Evolutionary conservation across 2,888 invertebrate species (phyloP).

Genomic region (Himalopsyche tibetana): DNA sequence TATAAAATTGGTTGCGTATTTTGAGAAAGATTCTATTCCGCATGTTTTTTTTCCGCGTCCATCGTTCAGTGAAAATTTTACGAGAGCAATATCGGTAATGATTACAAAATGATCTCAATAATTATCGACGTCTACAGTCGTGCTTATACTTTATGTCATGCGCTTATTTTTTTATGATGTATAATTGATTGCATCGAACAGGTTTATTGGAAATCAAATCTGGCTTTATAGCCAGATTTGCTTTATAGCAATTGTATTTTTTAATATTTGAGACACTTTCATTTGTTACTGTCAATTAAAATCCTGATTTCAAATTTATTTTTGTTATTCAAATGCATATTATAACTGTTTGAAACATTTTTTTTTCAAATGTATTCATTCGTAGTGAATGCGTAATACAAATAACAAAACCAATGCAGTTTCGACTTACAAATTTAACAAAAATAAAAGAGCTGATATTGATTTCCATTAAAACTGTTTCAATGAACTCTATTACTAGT

Average conservation of each 20-base stretch:
- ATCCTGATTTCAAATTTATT: no score
- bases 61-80: slow-evolving; percentile 53
- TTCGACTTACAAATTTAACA: no score
- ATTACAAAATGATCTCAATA: neutral
- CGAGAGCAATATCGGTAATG: slow-evolving; percentile 63
- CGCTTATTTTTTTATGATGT: slow-evolving; percentile 54
- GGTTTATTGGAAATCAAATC: slow-evolving; percentile 66
- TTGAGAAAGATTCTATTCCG: slow-evolving; percentile 64
- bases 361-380: no score
- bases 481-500: neutral
- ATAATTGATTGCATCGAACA: slow-evolving; percentile 66
- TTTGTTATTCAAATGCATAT: no score
- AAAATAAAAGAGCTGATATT: neutral
- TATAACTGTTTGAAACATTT: no score
- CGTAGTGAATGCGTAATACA: no score
- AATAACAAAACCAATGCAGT: no score
- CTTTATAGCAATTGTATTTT: slow-evolving; percentile 23
- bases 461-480: slow-evolving; percentile 3
- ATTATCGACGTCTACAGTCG: neutral
- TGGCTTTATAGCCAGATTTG: slow-evolving; percentile 64
- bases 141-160: slow-evolving; percentile 5
- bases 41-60: slow-evolving; percentile 47
- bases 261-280: neutral
- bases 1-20: slow-evolving; percentile 55
- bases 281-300: slow-evolving; percentile 45